Evolutionary conservation across 2,888 invertebrate species (phyloP).

Genomic region (Micoletzkya japonica): DNA sequence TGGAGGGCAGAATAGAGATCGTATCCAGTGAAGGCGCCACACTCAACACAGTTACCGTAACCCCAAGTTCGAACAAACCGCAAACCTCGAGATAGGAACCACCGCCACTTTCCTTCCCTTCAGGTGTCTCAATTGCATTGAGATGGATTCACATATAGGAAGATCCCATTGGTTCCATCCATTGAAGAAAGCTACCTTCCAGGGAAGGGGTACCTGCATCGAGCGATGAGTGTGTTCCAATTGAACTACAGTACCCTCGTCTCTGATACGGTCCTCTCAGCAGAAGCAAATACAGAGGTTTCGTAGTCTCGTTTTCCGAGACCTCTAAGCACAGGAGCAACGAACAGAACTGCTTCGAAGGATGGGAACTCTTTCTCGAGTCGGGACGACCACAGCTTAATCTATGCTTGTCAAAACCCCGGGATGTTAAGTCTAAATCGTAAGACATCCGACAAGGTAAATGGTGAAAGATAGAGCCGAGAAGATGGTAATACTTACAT

Average conservation of each 20-base stretch:
- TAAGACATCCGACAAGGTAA: too few species aligned
- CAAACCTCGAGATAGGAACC: constrained; percentile 24
- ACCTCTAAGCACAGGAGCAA: constrained; percentile 21
- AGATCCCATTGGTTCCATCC: constrained; percentile 30
- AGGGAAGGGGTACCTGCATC: constrained; percentile 14
- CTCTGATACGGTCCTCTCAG: constrained; percentile 22
- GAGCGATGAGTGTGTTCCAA: background rate
- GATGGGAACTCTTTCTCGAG: constrained; percentile 3
- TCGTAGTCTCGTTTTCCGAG: constrained; percentile 14
- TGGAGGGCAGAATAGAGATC: constrained; percentile 16
- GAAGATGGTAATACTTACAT: constrained; percentile 3
- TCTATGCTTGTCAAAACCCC: background rate
- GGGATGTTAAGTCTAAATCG: too few species aligned
- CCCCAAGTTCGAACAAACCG: too few species aligned
- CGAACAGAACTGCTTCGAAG: constrained; percentile 21
- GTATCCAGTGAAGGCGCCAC: constrained; percentile 28
- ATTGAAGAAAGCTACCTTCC: constrained; percentile 26
- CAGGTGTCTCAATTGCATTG: constrained; percentile 14
- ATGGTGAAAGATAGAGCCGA: background rate
- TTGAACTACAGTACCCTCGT: constrained; percentile 8
- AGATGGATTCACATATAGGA: constrained; percentile 17
- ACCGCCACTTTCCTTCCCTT: constrained; percentile 17
- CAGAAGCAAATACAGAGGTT: constrained; percentile 24
- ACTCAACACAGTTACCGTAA: constrained; percentile 6
- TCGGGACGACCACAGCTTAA: constrained; percentile 16